Evolutionary conservation across 2,888 invertebrate genomes (phyloP).

Genomic region (Spodoptera littoralis): DNA sequence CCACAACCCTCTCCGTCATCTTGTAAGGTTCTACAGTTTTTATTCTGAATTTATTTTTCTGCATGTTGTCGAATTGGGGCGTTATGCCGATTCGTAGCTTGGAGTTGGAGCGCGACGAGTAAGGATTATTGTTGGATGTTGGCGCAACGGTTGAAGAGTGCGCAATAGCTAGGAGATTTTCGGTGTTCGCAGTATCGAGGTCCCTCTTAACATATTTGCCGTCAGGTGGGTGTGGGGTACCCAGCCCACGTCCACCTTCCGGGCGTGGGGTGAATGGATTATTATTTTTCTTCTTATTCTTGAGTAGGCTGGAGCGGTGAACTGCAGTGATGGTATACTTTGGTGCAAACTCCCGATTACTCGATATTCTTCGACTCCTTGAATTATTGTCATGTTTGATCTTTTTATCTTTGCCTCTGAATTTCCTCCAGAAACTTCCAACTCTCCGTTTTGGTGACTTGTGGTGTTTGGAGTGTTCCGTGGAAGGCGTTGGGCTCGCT

Average conservation of each 20-base stretch:
- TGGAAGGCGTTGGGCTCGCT: constrained; percentile 2
- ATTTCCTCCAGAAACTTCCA: constrained; percentile 57
- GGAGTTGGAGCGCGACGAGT: background rate
- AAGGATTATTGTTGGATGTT: no score
- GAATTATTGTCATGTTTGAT: constrained; percentile 18
- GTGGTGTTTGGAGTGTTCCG: constrained; percentile 33
- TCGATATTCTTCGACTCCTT: constrained; percentile 26
- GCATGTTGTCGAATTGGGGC: constrained; percentile 8
- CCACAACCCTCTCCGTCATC: no score
- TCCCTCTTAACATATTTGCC: constrained; percentile 29
- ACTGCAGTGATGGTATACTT: background rate
- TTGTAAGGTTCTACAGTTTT: background rate
- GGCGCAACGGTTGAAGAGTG: no score
- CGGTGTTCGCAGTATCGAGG: no score
- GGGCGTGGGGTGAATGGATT: background rate
- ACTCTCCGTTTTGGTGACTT: constrained; percentile 40
- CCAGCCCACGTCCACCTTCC: no score
- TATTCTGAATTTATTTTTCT: constrained; percentile 4
- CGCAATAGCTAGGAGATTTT: no score
- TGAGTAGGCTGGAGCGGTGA: background rate
- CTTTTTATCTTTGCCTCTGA: constrained; percentile 48
- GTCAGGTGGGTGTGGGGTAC: background rate
- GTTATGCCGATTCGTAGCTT: constrained; percentile 17
- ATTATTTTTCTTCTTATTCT: constrained; percentile 19
- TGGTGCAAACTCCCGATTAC: constrained; percentile 1